Conservation (phyloP, 1,140 invertebrate species). For the Anoplophora glabripennis region DNA sequence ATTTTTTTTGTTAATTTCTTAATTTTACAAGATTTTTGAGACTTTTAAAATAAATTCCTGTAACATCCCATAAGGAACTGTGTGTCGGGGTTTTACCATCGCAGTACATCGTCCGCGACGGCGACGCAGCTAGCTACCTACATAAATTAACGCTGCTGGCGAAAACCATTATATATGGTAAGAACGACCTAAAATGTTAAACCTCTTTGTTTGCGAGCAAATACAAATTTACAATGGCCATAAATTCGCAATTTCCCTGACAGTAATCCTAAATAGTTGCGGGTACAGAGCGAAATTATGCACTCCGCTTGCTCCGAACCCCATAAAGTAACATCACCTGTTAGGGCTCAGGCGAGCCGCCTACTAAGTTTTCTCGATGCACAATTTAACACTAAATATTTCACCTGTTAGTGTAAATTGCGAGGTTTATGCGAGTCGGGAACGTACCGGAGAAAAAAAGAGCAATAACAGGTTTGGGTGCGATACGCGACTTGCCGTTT, state of each 20-base stretch:
- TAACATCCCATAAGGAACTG: too few species aligned
- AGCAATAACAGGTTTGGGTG: too few species aligned
- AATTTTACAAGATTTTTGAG: too few species aligned
- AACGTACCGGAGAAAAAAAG: too few species aligned
- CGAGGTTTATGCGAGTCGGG: not conserved
- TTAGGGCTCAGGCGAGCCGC: conserved; percentile 4
- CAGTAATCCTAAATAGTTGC: conserved; percentile 14
- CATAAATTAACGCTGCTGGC: conserved; percentile 6
- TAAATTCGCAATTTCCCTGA: conserved; percentile 10
- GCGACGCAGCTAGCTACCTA: not conserved
- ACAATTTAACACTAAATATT: conserved; percentile 13
- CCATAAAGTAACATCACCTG: conserved; percentile 14
- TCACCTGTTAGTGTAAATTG: conserved; percentile 14
- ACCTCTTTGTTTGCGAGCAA: conserved; percentile 10
- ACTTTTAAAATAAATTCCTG: too few species aligned
- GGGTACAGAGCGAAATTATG: conserved; percentile 8
- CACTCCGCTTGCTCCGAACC: conserved; percentile 9
- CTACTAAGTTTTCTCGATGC: conserved; percentile 13
- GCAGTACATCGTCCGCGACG: too few species aligned
- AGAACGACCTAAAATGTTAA: conserved; percentile 12
- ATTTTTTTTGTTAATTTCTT: too few species aligned
- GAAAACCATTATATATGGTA: conserved; percentile 14
- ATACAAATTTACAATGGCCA: conserved; percentile 12
- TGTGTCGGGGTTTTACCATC: too few species aligned
- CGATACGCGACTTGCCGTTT: too few species aligned